Evolutionary conservation across 2,113 vertebrate genomes (phyloP).

Genomic region (Erythrocebus patas): DNA sequence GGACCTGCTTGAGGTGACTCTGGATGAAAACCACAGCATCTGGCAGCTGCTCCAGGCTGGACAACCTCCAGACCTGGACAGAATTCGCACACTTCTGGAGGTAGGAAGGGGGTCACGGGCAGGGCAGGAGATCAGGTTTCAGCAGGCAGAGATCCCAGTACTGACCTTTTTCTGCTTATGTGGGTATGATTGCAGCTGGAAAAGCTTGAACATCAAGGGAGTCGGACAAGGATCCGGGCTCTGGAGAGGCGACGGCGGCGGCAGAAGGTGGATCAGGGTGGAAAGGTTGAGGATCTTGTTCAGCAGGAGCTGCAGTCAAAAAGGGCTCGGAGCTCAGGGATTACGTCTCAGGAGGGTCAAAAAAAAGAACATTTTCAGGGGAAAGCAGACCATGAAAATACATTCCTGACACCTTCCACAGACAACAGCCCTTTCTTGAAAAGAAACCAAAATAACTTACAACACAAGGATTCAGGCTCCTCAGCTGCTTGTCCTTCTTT

Average conservation of each 20-base stretch:
- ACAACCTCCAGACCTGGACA: slow-evolving; percentile 81
- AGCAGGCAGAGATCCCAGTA: background rate
- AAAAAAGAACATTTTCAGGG: background rate
- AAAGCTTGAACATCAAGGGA: slow-evolving; percentile 69
- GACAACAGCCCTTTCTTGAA: background rate
- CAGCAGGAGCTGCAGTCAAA: background rate
- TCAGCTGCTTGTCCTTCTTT: background rate
- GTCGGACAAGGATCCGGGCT: slow-evolving; percentile 69
- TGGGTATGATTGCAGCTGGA: slow-evolving; percentile 79
- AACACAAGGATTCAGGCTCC: background rate
- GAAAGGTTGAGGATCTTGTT: background rate
- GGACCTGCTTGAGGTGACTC: slow-evolving; percentile 91
- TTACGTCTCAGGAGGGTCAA: background rate
- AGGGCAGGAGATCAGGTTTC: background rate
- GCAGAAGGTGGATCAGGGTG: slow-evolving; percentile 66
- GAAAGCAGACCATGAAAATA: background rate
- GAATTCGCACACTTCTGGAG: slow-evolving; percentile 88
- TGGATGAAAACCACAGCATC: slow-evolving; percentile 91
- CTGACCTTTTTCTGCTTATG: background rate
- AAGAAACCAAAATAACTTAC: background rate
- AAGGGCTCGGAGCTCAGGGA: background rate
- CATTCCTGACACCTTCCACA: background rate
- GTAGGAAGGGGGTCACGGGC: slow-evolving; percentile 70
- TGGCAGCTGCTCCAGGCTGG: slow-evolving; percentile 88
- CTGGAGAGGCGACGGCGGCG: slow-evolving; percentile 87